phyloP scores from a whole-genome alignment of 2,113 vertebrate species.

The Pelvicachromis taeniatus region DNA sequence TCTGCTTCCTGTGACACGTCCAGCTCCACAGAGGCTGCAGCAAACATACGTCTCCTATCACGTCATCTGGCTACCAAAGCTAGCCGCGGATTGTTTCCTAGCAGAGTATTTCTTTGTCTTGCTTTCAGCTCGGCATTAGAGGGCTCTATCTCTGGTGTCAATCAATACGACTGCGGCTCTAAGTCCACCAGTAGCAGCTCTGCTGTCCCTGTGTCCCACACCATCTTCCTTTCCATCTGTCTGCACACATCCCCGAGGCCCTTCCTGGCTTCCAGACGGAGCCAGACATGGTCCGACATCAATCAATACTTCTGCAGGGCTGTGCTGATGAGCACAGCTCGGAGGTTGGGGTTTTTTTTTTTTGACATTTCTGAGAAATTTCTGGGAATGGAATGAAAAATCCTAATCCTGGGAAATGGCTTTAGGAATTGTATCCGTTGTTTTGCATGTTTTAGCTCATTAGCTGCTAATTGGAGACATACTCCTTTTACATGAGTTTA shows the following conservation, averaged over 20 bases:
- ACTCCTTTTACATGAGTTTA: background rate
- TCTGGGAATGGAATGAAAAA: background rate
- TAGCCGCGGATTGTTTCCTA: background rate
- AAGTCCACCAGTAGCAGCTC: constrained; percentile 19
- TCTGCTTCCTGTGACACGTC: background rate
- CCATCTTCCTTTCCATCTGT: constrained; percentile 29
- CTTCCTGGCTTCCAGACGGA: background rate
- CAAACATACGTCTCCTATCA: background rate
- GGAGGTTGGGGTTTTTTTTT: background rate
- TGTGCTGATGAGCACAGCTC: background rate
- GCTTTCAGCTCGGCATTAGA: background rate
- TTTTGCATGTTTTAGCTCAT: constrained; percentile 1
- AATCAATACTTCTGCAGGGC: constrained; percentile 46
- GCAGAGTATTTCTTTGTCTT: background rate
- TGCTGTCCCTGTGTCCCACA: constrained; percentile 10
- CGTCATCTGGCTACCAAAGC: background rate
- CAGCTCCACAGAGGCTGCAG: background rate
- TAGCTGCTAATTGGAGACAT: background rate
- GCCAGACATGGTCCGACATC: constrained; percentile 33
- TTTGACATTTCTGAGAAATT: background rate
- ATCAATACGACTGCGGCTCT: constrained; percentile 48
- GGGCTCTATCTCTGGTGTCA: constrained; percentile 30
- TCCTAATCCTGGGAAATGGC: background rate
- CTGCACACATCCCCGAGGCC: constrained; percentile 13
- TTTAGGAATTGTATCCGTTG: background rate